Evolutionary conservation across 2,113 vertebrate genomes (phyloP), one percentile per base, ranked within the genome.

Genomic region (Calyptomena viridis): DNA sequence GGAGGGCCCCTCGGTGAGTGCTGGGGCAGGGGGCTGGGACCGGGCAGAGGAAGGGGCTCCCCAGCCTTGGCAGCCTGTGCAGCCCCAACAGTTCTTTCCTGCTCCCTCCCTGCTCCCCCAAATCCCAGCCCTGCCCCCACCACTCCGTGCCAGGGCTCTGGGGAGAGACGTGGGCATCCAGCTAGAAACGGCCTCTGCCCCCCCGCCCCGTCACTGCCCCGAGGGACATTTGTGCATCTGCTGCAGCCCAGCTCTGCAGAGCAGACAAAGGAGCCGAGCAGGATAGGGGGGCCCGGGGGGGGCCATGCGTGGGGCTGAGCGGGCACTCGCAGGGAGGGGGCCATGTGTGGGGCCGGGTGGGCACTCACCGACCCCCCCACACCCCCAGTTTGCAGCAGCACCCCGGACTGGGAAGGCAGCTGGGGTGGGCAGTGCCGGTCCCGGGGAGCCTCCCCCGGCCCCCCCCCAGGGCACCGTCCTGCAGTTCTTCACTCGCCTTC

Each of bases 401-500:
- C 95, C 89, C 93, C 97, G 94, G 97, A 97, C 56, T 5, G 90
- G 44, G 96, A 97, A 94, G 96, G 97, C 3, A 1, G 28, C 94
- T 33, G 95, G 97, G 28, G 88, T 62, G 2, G 62, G 94, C 39
- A n/a, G 95, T 40, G 23, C 67, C 0, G 20, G 93, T 72, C 5
- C 62, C 2, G 59, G 84, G 42, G 97, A 97, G 22, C 30, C 67
- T 20, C 82, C 97, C 20, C 30, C 89, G 6, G 22, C 96, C 86
- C 73, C 96, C 1, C 89, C 96, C 49, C 98, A 98, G 39, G 98
- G 98, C 49, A 96, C 99, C 0, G 96, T 99, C 67, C 97, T 99
- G 82, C 99, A 99, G 90, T 99, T 99, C 97, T 98, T 99, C 95
- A 98, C 98, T 59, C 99, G 99, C 93, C 98, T 99, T 92, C 98